Conservation (phyloP, 30 jellyfish, hydroid and myxozoan species). For the Cassiopea andromeda region DNA sequence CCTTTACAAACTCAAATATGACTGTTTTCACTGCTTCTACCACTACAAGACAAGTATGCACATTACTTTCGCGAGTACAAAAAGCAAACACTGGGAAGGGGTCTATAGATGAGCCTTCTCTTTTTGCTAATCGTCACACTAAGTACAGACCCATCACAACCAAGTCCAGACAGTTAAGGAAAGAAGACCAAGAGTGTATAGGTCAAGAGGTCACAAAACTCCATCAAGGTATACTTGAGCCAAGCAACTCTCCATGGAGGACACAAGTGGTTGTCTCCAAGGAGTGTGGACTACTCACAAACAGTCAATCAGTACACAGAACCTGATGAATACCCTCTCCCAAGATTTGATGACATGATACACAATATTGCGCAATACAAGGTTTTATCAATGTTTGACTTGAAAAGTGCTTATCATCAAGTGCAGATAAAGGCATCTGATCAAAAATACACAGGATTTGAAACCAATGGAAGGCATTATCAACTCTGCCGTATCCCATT, state of each 20-base stretch:
- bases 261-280: conserved; percentile 37
- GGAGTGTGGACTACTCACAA: background rate
- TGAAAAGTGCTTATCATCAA: conserved; percentile 73
- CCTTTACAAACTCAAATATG: too few species aligned
- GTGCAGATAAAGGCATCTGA: conserved; percentile 57
- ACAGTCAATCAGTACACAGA: background rate
- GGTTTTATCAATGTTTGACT: conserved; percentile 52
- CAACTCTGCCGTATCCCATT: conserved; percentile 70
- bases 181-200: background rate
- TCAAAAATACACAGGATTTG: conserved; percentile 63
- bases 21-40: too few species aligned
- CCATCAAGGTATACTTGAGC: background rate
- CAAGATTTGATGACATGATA: conserved; percentile 60
- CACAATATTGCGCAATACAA: conserved; percentile 57
- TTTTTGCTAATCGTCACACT: conserved; percentile 17
- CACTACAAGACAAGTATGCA: background rate
- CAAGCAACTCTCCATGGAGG: conserved; percentile 21
- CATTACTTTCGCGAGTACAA: background rate
- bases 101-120: conserved; percentile 32
- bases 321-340: background rate
- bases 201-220: background rate
- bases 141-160: background rate
- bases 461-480: conserved; percentile 37
- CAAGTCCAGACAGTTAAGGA: background rate
- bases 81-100: conserved; percentile 7